Evolutionary conservation across 2,888 invertebrate species (phyloP).

Genomic region (Drosophila anomalata): DNA sequence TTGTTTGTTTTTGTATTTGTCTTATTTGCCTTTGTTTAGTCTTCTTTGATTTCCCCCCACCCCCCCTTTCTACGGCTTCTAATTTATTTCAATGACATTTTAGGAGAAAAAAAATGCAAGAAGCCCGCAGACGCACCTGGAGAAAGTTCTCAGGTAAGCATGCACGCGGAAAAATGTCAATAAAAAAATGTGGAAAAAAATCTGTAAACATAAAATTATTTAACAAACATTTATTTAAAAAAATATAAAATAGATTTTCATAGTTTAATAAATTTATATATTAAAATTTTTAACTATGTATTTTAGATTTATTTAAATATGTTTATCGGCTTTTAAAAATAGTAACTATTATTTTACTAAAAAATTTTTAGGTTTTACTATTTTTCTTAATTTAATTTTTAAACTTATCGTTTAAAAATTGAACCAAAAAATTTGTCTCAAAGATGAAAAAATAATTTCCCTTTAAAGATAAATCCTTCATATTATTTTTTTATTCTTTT

Average conservation of each 20-base stretch:
- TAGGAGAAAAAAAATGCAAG: constrained; percentile 49
- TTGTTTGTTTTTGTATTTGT: constrained; percentile 13
- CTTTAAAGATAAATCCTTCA: no score
- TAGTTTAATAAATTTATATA: not conserved
- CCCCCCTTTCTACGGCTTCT: constrained; percentile 43
- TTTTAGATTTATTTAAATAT: no score
- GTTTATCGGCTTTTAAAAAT: no score
- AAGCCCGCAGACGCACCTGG: constrained; percentile 24
- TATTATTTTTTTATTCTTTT: not conserved
- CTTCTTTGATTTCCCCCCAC: constrained; percentile 14
- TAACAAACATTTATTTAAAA: no score
- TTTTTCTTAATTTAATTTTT: no score
- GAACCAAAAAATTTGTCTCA: no score
- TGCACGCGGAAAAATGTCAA: not conserved
- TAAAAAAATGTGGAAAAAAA: not conserved
- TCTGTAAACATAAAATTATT: no score
- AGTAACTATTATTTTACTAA: not conserved
- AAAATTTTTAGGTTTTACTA: not conserved
- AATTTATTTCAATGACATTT: constrained; percentile 75
- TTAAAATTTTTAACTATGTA: not conserved
- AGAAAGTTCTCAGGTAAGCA: constrained; percentile 58
- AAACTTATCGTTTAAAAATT: no score
- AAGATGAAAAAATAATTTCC: no score
- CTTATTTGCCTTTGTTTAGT: constrained; percentile 28
- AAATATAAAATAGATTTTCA: no score